Evolutionary conservation across 2,888 invertebrate genomes (phyloP), one percentile per base, ranked within the genome.

Genomic region (Trichogramma evanescens): DNA sequence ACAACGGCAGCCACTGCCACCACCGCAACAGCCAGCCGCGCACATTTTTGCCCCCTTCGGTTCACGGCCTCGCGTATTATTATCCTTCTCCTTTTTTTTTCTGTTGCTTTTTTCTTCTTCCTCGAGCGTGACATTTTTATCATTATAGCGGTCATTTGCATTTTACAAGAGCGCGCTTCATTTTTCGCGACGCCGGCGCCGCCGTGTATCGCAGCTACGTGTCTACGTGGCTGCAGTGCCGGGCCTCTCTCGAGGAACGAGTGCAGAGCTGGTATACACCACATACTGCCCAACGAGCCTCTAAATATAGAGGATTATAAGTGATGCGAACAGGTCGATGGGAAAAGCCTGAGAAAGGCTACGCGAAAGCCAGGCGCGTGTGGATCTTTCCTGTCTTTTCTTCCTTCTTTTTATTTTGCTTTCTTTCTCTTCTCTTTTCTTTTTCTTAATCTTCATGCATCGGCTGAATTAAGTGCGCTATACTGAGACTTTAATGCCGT

Each of bases 151-250:
- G 8, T 40, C 50, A 63, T 57, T 59, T 59, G 56, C 61, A 61
- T 61, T 63, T 61, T 61, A 63, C 61, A 61, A 63, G 61, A 56
- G 61, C 41, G 40, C 54, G 42, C 43, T 26, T 60, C 54, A 50
- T 52, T 60, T 60, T 63, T 49, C 54, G 40, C 8, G 54, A 50
- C 26, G 39, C n/a, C 55, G 10, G 26, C 41, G 52, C 48, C 10
- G 3, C 10, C n/a, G 46, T 9, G 42, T 9, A 6, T 38, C 51
- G 26, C 26, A 26, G 26, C 41, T 51, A 48, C 5, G 5, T 10
- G 6, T 4, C 10, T n/a, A 10, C 3, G 6, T 10, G 5, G n/a
- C 5, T 5, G 4, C 48, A 5, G 48, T 48, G 48, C 26, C 26
- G 26, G 26, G 26, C 26, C 26, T 26, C 26, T 26, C 26, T 26